Base-by-base conservation (phyloP, 2,888 invertebrate genomes). In the Osmoderma eremita region DNA sequence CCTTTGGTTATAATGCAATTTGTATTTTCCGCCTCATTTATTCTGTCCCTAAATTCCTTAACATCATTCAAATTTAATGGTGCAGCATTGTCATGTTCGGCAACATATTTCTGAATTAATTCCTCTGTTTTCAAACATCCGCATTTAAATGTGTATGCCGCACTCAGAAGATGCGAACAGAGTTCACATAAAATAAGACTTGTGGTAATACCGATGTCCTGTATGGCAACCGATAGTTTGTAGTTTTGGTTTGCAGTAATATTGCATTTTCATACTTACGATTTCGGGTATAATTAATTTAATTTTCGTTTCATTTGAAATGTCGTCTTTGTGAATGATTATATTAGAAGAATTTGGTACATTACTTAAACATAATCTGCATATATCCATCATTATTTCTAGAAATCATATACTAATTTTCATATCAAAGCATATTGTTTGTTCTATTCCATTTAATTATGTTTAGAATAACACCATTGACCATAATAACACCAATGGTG, bases 121-220 rank as follows among this genome's bases (percentile, higher is more conserved):
- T 62, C 45, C 12, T 62, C 48, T 10, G 48, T 62, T 30, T 24
- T 22, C 22, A 45, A 30, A 15, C 62, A 45, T 13, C 30, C 42
- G 4, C 24, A 30, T 62, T 48, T 48, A 24, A 62, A 62, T 8
- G 45, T 62, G 13, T 62, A 62, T 4, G 62, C 30, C n/a, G 24
- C 42, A 22, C 15, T 30, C 15, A 62, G 45, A 20, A 62, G 22
- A 45, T 62, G 13, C 13, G 45, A 45, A 45, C 62, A 62, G 22
- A 45, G 41, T 12, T 24, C 8, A 24, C 62, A 62, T 42, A 62
- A 45, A 41, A 22, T 15, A 10, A 24, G 48, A 6, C n/a, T 17
- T 30, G 42, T 30, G 10, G 48, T 22, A 3, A 62, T 20, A 20
- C 20, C 24, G 13, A 62, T 24, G 17, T 62, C 62, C 62, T 62